Conservation (phyloP, 2,888 invertebrate genomes). For the Bombylius major region DNA sequence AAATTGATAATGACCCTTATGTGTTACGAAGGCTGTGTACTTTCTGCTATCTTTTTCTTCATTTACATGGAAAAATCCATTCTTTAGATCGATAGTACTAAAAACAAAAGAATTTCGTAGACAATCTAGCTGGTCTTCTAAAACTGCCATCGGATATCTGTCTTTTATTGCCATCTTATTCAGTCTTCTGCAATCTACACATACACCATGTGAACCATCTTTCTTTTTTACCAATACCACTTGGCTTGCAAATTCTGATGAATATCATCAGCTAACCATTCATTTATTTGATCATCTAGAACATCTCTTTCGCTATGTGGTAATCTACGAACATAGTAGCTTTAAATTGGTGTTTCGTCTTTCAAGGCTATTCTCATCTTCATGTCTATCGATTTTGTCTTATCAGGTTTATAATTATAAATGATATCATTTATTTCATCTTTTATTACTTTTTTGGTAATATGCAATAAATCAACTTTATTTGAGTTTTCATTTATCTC, state of each 20-base stretch:
- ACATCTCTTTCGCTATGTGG: neutral
- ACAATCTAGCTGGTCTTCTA: constrained; percentile 11
- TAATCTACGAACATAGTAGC: neutral
- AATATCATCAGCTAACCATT: constrained; percentile 4
- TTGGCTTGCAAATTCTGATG: constrained; percentile 14
- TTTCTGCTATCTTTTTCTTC: constrained; percentile 14
- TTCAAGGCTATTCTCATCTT: too few relatives aligned
- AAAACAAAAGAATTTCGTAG: constrained; percentile 19
- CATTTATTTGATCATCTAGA: neutral
- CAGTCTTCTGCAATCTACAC: constrained; percentile 24
- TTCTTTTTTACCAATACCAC: constrained; percentile 15
- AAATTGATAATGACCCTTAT: constrained; percentile 22
- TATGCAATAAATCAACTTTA: too few relatives aligned
- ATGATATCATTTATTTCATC: too few relatives aligned
- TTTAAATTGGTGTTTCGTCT: too few relatives aligned
- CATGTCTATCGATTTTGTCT: too few relatives aligned
- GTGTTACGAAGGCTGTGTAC: constrained; percentile 31
- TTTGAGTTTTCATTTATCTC: too few relatives aligned
- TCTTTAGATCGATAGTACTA: constrained; percentile 16
- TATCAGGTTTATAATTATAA: too few relatives aligned
- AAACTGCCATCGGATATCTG: constrained; percentile 3
- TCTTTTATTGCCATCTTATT: constrained; percentile 5
- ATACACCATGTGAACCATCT: constrained; percentile 11
- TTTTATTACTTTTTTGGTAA: too few relatives aligned
- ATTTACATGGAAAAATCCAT: constrained; percentile 25